Conservation (phyloP, 1,140 invertebrate genomes). For the Bombus polaris region DNA sequence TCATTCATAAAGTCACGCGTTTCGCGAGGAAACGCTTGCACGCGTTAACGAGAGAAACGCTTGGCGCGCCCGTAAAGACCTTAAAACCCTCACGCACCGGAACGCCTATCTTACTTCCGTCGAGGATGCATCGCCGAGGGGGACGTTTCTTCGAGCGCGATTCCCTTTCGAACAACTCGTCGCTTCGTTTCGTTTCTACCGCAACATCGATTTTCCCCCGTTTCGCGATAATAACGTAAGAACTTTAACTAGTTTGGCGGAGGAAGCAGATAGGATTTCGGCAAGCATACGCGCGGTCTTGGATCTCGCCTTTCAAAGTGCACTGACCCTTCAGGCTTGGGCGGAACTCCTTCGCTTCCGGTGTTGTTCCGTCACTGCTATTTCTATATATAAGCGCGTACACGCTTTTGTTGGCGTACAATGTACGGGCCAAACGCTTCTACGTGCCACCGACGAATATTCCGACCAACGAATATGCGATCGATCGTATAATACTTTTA, state of each 20-base stretch:
- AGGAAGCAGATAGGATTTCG: conserved; percentile 17
- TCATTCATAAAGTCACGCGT: conserved; percentile 81
- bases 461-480: neutral
- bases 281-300: conserved; percentile 43
- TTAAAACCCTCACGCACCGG: conserved; percentile 50
- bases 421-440: conserved; percentile 4
- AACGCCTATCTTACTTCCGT: conserved; percentile 50
- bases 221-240: neutral
- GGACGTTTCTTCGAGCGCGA: neutral
- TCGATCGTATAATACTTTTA: neutral
- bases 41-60: conserved; percentile 70
- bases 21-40: conserved; percentile 69
- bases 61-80: conserved; percentile 23
- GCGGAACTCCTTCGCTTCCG: conserved; percentile 81
- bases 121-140: neutral
- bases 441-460: conserved; percentile 28
- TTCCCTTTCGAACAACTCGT: neutral
- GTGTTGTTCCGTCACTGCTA: conserved; percentile 79
- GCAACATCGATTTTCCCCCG: neutral
- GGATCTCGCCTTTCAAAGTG: conserved; percentile 73
- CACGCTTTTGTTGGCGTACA: conserved; percentile 51
- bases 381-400: conserved; percentile 75
- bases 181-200: neutral
- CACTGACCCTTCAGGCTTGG: conserved; percentile 79
- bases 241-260: no score